Evolutionary conservation across 2,113 vertebrate genomes (phyloP), one percentile per base, ranked within the genome.

Genomic region (Baryphthengus martii): DNA sequence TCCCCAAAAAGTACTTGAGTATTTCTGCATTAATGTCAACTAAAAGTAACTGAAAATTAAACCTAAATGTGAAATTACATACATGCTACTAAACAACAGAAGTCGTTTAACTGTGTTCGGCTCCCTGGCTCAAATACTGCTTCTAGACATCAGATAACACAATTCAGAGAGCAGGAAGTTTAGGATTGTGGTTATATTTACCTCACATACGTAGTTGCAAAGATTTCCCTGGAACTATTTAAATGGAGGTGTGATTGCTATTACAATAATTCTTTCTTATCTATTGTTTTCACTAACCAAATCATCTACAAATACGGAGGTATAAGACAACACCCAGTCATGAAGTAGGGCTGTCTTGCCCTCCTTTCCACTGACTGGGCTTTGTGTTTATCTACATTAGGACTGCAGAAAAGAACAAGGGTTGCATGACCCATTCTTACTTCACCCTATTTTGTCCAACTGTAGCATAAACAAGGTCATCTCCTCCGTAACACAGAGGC

Each of bases 1-100:
- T 50, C 4, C 8, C 5, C 2, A 0, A 0, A 49, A 84, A 83
- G 49, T 9, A 73, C 16, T 52, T 15, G 5, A 39, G 23, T 33
- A 25, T 4, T 90, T 85, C 40, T 77, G 42, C 13, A 66, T 8
- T 58, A 11, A 45, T 67, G 2, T 40, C 61, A 78, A 17, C 17
- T 85, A 78, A 83, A 91, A 62, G 70, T 9, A 26, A 55, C 26
- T 63, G 40, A 37, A 75, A 88, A 56, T 18, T 56, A 86, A 93
- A 79, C 31, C 73, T 31, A 82, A 88, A 58, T 2, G 1, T 59
- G 26, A 86, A 78, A 50, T 86, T 44, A 89, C 35, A 73, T 33
- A 77, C 44, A 56, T 50, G 20, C 23, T 88, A 65, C 59, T 49
- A 82, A 82, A 26, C 28, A 84, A 65, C 25, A 91, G 44, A 90